A percentile compares a stretch with the other conserved stretches of the same genome.
Evolutionary conservation across 2,797 vertebrate genomes (phyloP).

Genomic region (Muscicapa striata): DNA sequence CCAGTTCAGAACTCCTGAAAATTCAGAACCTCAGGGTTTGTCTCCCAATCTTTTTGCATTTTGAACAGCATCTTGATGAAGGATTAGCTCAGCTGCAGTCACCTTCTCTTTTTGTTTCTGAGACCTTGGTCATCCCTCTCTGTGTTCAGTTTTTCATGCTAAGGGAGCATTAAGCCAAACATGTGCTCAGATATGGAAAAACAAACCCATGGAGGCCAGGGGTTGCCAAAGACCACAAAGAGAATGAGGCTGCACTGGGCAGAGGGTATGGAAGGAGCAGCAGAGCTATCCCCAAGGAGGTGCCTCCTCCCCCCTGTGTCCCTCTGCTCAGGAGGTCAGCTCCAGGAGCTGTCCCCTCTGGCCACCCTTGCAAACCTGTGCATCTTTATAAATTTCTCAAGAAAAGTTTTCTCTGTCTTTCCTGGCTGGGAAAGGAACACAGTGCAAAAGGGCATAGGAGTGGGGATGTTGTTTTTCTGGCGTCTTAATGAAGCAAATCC

Average conservation of each 20-base stretch:
- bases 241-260: not conserved
- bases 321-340: not conserved
- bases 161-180: not conserved
- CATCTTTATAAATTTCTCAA: not conserved
- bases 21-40: not conserved
- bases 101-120: not conserved
- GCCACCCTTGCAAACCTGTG: not conserved
- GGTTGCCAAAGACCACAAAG: not conserved
- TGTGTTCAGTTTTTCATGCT: not conserved
- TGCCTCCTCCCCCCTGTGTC: not conserved
- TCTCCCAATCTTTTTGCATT: not conserved
- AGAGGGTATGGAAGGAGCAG: fast-evolving
- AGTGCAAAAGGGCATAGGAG: not conserved
- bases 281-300: fast-evolving
- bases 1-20: not conserved
- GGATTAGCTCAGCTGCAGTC: not conserved
- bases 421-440: not conserved
- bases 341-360: not conserved
- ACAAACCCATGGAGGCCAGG: fast-evolving
- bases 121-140: not conserved
- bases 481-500: not conserved
- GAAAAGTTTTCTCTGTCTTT: not conserved
- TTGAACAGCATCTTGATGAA: not conserved
- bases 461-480: not conserved
- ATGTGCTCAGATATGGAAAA: not conserved